These are phyloP conservation scores for Tyrophagus putrescentiae DNA, from an alignment of 1,140 invertebrate species.

Conservation along the genomic window DNA sequence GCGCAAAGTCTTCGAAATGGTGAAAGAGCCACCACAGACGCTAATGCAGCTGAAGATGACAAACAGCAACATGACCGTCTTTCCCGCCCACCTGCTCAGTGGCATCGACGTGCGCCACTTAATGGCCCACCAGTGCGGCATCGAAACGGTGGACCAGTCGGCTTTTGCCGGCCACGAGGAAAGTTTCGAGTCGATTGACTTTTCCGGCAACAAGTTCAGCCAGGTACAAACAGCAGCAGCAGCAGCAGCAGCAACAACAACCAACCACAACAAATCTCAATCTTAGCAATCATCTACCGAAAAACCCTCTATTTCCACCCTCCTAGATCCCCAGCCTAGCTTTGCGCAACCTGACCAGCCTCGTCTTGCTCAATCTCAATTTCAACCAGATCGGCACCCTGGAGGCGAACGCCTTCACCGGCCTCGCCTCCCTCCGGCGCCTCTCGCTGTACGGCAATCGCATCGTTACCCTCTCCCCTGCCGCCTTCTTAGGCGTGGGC, in stretches of 20 bases:
- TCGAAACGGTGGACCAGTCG: slow-evolving; percentile 22
- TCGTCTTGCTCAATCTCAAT: slow-evolving; percentile 27
- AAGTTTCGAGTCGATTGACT: slow-evolving; percentile 27
- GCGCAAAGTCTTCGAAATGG: slow-evolving; percentile 50
- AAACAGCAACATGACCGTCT: slow-evolving; percentile 61
- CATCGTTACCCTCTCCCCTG: slow-evolving; percentile 27
- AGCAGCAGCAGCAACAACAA: too few relatives aligned
- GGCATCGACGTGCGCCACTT: slow-evolving; percentile 68
- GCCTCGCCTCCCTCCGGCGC: slow-evolving; percentile 26
- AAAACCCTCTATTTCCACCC: not conserved
- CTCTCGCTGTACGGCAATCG: slow-evolving; percentile 28
- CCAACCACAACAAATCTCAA: slow-evolving; percentile 5
- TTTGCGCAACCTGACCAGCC: slow-evolving; percentile 22
- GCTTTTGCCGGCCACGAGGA: slow-evolving; percentile 31
- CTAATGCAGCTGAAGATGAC: slow-evolving; percentile 68
- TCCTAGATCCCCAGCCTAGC: slow-evolving; percentile 25
- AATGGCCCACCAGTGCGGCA: slow-evolving; percentile 56
- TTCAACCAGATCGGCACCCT: slow-evolving; percentile 28
- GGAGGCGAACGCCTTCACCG: slow-evolving; percentile 26
- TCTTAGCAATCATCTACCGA: not conserved
- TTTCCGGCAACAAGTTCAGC: slow-evolving; percentile 27
- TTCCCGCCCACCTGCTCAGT: slow-evolving; percentile 67
- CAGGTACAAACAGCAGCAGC: slow-evolving; percentile 22
- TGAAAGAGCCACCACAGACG: slow-evolving; percentile 49
- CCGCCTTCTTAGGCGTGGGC: slow-evolving; percentile 27